Percentiles rank a stretch among this genome's conserved stretches.
These are phyloP conservation scores for Chiloscyllium punctatum DNA, from an alignment of 2,797 vertebrate species.

Conservation along the genomic window DNA sequence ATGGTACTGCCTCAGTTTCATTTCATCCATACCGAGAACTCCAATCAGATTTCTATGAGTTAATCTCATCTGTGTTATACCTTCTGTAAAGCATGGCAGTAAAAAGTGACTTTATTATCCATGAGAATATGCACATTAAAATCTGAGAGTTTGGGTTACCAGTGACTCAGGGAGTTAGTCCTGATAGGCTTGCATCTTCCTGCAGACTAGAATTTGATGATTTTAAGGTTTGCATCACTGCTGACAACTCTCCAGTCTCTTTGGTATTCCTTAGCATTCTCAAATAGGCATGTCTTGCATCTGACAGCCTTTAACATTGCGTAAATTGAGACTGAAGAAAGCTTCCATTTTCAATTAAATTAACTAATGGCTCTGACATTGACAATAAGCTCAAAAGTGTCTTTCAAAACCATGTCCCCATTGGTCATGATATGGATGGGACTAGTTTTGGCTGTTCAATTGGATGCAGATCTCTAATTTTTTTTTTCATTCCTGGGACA, in stretches of 20 bases:
- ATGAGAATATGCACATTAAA: not conserved
- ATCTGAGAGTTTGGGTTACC: not conserved
- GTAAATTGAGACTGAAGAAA: not conserved
- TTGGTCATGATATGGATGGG: not conserved
- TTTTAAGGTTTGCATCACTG: not conserved
- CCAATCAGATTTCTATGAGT: not conserved
- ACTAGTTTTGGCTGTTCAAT: not conserved
- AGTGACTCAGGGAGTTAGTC: not conserved
- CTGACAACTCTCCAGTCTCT: not conserved
- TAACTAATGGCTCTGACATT: not conserved
- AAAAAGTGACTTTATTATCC: not conserved
- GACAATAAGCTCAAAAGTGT: too few species aligned
- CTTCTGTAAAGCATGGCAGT: not conserved
- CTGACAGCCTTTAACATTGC: not conserved
- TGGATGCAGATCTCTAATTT: not conserved
- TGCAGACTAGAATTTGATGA: not conserved
- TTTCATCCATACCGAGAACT: not conserved
- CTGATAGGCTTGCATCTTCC: not conserved
- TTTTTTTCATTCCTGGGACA: too few species aligned
- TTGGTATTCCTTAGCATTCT: not conserved
- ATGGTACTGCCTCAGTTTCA: not conserved
- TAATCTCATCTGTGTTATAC: not conserved
- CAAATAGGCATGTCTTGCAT: not conserved
- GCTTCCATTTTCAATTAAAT: not conserved
- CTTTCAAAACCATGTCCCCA: not conserved